These are phyloP conservation scores for Gymnoscopelus braueri DNA, from an alignment of 2,797 vertebrate species.

Conservation along the genomic window DNA sequence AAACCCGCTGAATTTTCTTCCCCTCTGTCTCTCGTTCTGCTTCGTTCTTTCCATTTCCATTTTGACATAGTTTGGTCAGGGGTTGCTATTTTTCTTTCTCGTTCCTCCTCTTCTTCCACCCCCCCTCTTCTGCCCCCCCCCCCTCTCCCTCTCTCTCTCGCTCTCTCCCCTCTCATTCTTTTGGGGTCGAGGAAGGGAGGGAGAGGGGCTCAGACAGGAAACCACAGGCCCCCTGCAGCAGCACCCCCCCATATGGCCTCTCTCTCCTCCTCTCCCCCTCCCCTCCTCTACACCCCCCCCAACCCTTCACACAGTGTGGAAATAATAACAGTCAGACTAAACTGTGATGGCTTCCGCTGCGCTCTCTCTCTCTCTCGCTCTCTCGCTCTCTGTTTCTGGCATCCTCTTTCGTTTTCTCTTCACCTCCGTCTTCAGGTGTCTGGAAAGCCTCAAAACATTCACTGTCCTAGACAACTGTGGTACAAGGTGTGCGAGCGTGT, in stretches of 20 bases:
- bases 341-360: constrained; percentile 74
- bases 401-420: constrained; percentile 20
- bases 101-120: constrained; percentile 47
- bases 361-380: constrained; percentile 51
- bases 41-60: constrained; percentile 76
- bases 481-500: constrained; percentile 33
- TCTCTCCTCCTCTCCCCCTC: constrained; percentile 38
- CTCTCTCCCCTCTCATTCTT: constrained; percentile 44
- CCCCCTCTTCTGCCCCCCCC: constrained; percentile 18
- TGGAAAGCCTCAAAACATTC: constrained; percentile 69
- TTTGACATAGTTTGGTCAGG: constrained; percentile 75
- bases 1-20: constrained; percentile 69
- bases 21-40: constrained; percentile 56
- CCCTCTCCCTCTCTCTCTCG: constrained; percentile 33
- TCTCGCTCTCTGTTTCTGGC: constrained; percentile 1
- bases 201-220: constrained; percentile 72
- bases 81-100: constrained; percentile 68
- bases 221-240: constrained; percentile 78
- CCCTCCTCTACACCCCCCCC: constrained; percentile 64
- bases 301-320: constrained; percentile 77
- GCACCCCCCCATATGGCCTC: constrained; percentile 56
- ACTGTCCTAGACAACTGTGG: constrained; percentile 48
- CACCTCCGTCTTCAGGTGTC: constrained; percentile 58
- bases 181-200: constrained; percentile 36
- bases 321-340: constrained; percentile 80